These are phyloP conservation scores for Philopedon plagiatum DNA, from an alignment of 2,888 invertebrate species.

Conservation along the genomic window DNA sequence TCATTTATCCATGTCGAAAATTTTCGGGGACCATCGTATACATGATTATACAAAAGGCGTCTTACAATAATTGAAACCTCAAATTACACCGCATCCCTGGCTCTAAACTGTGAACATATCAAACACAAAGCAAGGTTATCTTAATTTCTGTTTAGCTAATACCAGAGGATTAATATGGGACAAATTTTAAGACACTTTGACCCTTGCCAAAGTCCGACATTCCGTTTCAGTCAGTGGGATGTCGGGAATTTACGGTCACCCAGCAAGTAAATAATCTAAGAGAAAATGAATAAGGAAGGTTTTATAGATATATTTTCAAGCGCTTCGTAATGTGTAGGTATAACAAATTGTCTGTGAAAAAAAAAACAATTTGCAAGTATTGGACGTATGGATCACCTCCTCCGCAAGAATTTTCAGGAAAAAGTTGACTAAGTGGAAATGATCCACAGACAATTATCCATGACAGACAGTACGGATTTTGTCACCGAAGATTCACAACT, in stretches of 20 bases:
- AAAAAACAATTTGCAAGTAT: background rate
- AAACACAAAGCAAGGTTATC: background rate
- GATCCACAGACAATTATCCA: too few species aligned
- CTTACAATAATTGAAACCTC: too few species aligned
- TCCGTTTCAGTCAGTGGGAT: slow-evolving; percentile 30
- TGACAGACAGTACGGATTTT: too few species aligned
- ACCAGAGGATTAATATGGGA: slow-evolving; percentile 21
- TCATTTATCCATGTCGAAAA: too few species aligned
- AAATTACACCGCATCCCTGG: too few species aligned
- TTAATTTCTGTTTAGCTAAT: slow-evolving; percentile 26
- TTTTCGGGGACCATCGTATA: too few species aligned
- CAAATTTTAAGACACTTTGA: slow-evolving; percentile 34
- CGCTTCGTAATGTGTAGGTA: too few species aligned
- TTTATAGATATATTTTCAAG: background rate
- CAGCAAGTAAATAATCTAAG: slow-evolving; percentile 29
- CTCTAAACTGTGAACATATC: background rate
- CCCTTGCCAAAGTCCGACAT: slow-evolving; percentile 28
- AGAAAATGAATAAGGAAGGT: slow-evolving; percentile 31
- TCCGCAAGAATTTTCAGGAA: too few species aligned
- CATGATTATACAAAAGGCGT: too few species aligned
- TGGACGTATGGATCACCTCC: too few species aligned
- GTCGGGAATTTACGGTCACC: slow-evolving; percentile 36
- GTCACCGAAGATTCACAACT: too few species aligned
- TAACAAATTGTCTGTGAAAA: background rate
- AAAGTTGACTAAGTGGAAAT: too few species aligned